Conservation (phyloP, 2,113 vertebrate genomes). For the Furnarius figulus region DNA sequence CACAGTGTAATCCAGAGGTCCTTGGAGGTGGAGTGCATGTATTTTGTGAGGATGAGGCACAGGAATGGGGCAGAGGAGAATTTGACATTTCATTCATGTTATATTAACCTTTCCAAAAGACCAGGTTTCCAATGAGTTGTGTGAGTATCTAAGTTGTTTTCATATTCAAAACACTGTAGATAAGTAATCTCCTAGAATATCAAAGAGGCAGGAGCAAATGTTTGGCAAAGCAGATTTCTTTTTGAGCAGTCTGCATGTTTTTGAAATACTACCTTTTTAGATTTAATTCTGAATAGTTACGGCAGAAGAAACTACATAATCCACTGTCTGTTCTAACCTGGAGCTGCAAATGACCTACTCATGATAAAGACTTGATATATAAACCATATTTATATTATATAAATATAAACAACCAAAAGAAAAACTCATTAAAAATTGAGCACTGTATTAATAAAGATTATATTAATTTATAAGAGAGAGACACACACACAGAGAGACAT, state of each 20-base stretch:
- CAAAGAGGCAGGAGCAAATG: background rate
- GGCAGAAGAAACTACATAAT: background rate
- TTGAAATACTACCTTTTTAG: background rate
- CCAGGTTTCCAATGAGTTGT: background rate
- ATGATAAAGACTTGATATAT: background rate
- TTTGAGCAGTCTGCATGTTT: background rate
- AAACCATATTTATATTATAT: no score
- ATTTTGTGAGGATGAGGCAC: background rate
- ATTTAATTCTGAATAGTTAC: background rate
- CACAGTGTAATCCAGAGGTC: background rate
- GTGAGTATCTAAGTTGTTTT: background rate
- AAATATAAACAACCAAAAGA: background rate
- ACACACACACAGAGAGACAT: background rate
- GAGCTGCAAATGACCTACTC: background rate
- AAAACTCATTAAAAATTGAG: background rate
- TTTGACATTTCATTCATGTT: background rate
- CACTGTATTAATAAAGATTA: background rate
- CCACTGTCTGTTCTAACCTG: background rate
- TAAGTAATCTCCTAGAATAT: background rate
- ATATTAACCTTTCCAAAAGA: background rate
- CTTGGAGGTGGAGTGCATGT: background rate
- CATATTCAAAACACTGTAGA: background rate
- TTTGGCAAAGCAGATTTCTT: background rate
- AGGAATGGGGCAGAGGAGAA: background rate
- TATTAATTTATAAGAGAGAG: background rate